Base-by-base conservation (phyloP, 2,797 vertebrate species). In the Microhierax caerulescens region DNA sequence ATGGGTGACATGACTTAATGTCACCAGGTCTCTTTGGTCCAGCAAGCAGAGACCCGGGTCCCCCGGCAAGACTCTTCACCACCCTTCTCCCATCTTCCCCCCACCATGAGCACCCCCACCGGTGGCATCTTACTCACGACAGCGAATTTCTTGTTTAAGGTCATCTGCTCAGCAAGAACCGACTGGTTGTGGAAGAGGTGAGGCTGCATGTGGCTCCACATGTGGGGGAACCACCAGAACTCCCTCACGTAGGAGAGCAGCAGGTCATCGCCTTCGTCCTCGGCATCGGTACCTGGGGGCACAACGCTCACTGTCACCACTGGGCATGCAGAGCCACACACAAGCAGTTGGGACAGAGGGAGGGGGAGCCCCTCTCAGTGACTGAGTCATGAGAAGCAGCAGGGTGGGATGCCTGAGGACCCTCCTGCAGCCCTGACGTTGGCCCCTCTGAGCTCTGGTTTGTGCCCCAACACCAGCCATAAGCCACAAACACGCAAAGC, bases 141-240 rank as follows among this genome's bases (percentile, higher is more conserved):
- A 93, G 99, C 99, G 90, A 99, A 99, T 97, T 99, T 99, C 98
- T 99, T 99, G 98, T 99, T 99, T 97, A 99, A 98, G 95, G 99
- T 98, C 99, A 99, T 99, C 98, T 99, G 99, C 97, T 99, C 99
- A 0, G 99, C 99, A 3, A 99, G 98, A 95, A 99, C 99, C 0
- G 99, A 99, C 97, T 99, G 99, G 98, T 99, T 99, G 98, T 99
- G 99, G 98, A 99, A 99, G 60, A 99, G 99, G 96, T 99, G 99
- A 28, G 99, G 99, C 98, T 99, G 99, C 99, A 99, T 99, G 98
- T 99, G 99, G 97, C 99, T 99, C 99, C 99, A 99, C 99, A 99
- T 99, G 98, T 99, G 99, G 7, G 99, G 99, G 85, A 99, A 99
- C 99, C 99, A 99, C 99, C 99, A 99, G 97, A 99, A 99, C 98